Evolutionary conservation across 2,113 vertebrate species (phyloP), one percentile per base, ranked within the genome.

Genomic region (Austrofundulus limnaeus): DNA sequence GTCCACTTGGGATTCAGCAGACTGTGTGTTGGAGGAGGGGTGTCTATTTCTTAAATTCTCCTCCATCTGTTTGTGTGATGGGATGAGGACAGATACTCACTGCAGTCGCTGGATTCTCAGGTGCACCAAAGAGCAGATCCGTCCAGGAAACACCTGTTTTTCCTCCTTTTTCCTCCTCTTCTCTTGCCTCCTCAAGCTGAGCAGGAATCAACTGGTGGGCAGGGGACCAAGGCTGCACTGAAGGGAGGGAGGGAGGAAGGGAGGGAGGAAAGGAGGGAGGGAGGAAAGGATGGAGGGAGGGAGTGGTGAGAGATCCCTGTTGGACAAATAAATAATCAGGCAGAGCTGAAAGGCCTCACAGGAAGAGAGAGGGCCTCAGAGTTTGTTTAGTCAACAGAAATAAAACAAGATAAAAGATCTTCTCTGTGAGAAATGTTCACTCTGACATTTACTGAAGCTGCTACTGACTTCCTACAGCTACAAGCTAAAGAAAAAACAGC

Each of bases 31-130:
- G 15, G 19, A 21, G 8, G 53, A 25, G 23, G 45, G 28, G 28
- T 1, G 16, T 48, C 41, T 23, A 2, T 50, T 5, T 24, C 6
- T 53, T 38, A 42, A 20, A 5, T 37, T 7, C 19, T 34, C 11
- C 24, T 56, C 38, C 49, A 64, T n/a, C 48, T 69, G 54, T 60
- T 66, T 50, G 41, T 61, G 66, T 10, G 13, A 70, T 38, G 2
- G 0, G 4, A 24, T 46, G 57, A 72, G 79, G 31, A 17, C 25
- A 61, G 24, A 77, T 90, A 90, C 90, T 91, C 65, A 91, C 90
- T 2, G 65, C 75, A n/a, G 70, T 55, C n/a, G 70, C 15, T 12
- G 46, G 60, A 63, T 37, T 48, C n/a, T 37, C 42, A 59, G 66
- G 38, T 60, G 65, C 66, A 73, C 41, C 28, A 24, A 51, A 20